phyloP scores from a whole-genome alignment of 2,797 vertebrate species.

The Acridotheres tristis region DNA sequence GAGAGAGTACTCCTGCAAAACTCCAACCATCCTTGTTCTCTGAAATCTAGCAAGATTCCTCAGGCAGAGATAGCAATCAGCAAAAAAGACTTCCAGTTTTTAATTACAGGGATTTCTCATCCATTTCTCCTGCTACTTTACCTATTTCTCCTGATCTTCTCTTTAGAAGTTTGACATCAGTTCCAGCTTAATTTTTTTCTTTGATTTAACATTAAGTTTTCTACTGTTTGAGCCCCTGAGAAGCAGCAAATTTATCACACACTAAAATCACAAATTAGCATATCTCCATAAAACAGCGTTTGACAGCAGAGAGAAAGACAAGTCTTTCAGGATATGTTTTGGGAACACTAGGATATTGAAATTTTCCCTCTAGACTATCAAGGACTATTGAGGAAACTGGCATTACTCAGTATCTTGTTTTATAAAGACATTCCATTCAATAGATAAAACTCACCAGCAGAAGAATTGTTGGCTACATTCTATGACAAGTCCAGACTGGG shows the following conservation, averaged over 20 bases:
- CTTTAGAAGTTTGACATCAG: neutral
- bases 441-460: neutral
- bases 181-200: neutral
- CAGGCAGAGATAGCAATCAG: neutral
- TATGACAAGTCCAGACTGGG: neutral
- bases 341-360: neutral
- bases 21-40: neutral
- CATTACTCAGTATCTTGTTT: neutral
- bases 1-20: neutral
- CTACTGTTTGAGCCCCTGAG: neutral
- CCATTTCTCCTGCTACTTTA: neutral
- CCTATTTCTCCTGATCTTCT: neutral
- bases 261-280: neutral
- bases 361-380: neutral
- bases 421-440: neutral
- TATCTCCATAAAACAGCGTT: neutral
- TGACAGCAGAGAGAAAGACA: neutral
- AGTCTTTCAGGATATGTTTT: neutral
- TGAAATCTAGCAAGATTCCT: neutral
- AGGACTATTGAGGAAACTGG: neutral
- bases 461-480: neutral
- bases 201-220: neutral
- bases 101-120: neutral
- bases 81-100: neutral
- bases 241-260: neutral